These are phyloP conservation scores for Bambusicola thoracicus DNA, from an alignment of 2,113 vertebrate genomes.

Conservation along the genomic window DNA sequence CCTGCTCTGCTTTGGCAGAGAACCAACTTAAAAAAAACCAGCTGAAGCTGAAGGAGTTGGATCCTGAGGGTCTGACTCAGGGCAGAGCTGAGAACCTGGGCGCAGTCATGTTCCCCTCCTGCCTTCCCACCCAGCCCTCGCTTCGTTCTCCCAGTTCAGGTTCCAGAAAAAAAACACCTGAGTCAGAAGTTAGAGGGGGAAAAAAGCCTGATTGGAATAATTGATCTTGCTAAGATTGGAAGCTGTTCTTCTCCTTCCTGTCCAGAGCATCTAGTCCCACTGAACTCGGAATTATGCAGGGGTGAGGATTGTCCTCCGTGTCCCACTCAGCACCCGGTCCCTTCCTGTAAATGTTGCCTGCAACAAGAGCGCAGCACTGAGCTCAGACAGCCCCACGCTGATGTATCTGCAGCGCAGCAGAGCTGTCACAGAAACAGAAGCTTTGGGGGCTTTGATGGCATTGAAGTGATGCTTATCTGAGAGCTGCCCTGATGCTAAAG, in stretches of 20 bases:
- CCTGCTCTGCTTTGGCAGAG: not conserved
- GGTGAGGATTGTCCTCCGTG: not conserved
- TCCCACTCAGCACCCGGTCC: not conserved
- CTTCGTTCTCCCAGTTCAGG: not conserved
- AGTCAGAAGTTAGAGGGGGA: not conserved
- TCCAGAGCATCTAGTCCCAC: not conserved
- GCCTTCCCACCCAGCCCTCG: not conserved
- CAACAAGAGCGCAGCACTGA: not conserved
- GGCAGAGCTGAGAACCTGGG: not conserved
- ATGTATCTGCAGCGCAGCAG: not conserved
- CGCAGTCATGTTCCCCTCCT: accelerated
- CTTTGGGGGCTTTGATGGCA: not conserved
- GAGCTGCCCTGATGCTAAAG: not conserved
- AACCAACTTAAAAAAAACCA: not conserved
- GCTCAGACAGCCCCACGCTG: not conserved
- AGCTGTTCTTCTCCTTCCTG: not conserved
- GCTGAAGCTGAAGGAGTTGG: not conserved
- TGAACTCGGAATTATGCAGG: not conserved
- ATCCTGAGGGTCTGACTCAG: not conserved
- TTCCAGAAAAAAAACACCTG: not conserved
- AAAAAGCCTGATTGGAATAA: not conserved
- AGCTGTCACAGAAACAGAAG: not conserved
- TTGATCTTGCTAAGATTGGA: not conserved
- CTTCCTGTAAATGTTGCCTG: not conserved
- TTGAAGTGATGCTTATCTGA: not conserved